Evolutionary conservation across 2,888 invertebrate genomes (phyloP).

Genomic region (Meganola albula): DNA sequence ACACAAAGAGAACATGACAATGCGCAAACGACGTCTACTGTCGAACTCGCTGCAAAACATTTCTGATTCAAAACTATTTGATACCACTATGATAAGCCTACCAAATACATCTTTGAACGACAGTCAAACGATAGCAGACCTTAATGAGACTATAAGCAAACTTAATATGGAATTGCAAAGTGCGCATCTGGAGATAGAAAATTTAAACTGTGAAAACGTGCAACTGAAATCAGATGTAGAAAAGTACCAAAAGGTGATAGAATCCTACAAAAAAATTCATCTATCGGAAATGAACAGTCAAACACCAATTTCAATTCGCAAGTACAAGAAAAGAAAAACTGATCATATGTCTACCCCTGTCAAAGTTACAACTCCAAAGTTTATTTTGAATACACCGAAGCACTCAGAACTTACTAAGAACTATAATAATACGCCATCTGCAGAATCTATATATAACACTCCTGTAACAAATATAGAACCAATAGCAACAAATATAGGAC

Average conservation of each 20-base stretch:
- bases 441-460: too few relatives aligned
- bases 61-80: background rate
- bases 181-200: slow-evolving; percentile 5
- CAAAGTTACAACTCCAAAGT: too few relatives aligned
- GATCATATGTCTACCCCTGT: too few relatives aligned
- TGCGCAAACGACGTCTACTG: background rate
- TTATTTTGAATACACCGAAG: too few relatives aligned
- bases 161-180: background rate
- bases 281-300: too few relatives aligned
- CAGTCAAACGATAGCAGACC: background rate
- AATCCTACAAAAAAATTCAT: slow-evolving; percentile 1
- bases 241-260: background rate
- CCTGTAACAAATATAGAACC: too few relatives aligned
- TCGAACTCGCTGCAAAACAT: background rate
- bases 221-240: background rate
- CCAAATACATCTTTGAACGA: slow-evolving; percentile 1
- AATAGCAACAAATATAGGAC: too few relatives aligned
- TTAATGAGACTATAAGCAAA: slow-evolving; percentile 1
- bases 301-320: too few relatives aligned
- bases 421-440: too few relatives aligned
- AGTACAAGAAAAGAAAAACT: too few relatives aligned
- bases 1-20: too few relatives aligned
- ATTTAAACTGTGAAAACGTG: slow-evolving; percentile 1
- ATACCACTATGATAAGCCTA: slow-evolving; percentile 5
- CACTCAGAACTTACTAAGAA: too few relatives aligned